Evolutionary conservation across 2,113 vertebrate species (phyloP).

Genomic region (Ameiurus melas): DNA sequence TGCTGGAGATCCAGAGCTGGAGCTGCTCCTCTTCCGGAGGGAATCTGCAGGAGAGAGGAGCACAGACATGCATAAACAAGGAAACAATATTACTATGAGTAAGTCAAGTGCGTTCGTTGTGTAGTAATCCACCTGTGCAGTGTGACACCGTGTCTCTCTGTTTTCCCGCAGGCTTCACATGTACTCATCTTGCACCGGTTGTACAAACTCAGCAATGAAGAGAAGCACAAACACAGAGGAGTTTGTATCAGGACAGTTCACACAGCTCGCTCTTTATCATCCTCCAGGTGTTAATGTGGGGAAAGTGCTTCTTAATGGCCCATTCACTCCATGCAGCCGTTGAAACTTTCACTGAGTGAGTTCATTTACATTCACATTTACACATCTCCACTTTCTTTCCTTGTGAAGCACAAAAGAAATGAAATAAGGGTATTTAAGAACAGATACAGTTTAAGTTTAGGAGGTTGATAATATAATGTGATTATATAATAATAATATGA

Average conservation of each 20-base stretch:
- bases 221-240: neutral
- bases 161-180: slow-evolving; percentile 35
- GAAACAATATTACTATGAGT: neutral
- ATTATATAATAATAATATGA: too few relatives aligned
- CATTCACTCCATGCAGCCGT: neutral
- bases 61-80: neutral
- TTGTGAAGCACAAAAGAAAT: neutral
- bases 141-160: neutral
- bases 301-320: neutral
- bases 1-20: slow-evolving; percentile 17
- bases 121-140: slow-evolving; percentile 35
- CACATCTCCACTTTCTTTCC: neutral
- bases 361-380: slow-evolving; percentile 5
- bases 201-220: neutral
- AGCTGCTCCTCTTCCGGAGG: neutral
- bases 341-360: too few relatives aligned
- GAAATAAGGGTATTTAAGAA: neutral
- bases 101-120: neutral
- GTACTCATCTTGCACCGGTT: neutral
- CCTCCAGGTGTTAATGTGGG: neutral
- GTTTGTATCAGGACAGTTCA: slow-evolving; percentile 11
- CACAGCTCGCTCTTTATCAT: neutral
- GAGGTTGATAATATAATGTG: neutral
- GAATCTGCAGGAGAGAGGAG: neutral
- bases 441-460: neutral